Evolutionary conservation across 2,797 vertebrate species (phyloP).

Genomic region (Ptychobarbus kaznakovi): DNA sequence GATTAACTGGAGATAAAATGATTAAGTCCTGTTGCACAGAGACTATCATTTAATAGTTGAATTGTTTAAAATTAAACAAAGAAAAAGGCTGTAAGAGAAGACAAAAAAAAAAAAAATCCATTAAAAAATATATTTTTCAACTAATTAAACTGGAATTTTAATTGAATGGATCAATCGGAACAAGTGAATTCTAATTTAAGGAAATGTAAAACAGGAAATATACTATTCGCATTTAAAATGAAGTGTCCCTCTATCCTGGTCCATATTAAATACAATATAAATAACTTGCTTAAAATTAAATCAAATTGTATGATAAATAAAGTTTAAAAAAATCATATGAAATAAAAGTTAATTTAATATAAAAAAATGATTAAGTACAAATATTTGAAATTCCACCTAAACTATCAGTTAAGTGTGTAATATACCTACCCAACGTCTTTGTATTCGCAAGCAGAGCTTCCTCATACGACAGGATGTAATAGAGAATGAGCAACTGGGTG

Average conservation of each 20-base stretch:
- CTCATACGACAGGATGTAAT: slow-evolving; percentile 95
- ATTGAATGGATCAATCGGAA: not conserved
- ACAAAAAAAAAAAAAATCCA: not conserved
- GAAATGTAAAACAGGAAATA: not conserved
- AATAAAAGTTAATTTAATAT: not conserved
- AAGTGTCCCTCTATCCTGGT: not conserved
- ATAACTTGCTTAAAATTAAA: not conserved
- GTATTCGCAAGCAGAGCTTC: slow-evolving; percentile 94
- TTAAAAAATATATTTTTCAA: too few species aligned
- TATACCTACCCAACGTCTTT: slow-evolving; percentile 88
- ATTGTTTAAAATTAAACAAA: not conserved
- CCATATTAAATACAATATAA: not conserved
- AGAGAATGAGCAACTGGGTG: slow-evolving; percentile 93
- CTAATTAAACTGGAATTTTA: too few species aligned
- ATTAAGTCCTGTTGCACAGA: slow-evolving; percentile 11
- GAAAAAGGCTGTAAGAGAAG: too few species aligned
- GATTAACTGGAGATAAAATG: slow-evolving; percentile 13
- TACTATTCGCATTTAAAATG: not conserved
- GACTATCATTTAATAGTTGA: slow-evolving; percentile 6
- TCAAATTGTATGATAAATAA: not conserved
- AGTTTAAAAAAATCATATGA: not conserved
- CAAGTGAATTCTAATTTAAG: not conserved
- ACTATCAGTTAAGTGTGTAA: not conserved
- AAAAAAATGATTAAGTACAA: not conserved
- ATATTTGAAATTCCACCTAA: not conserved